Conservation (phyloP, 1,140 invertebrate species). For the Drosophila asahinai region DNA sequence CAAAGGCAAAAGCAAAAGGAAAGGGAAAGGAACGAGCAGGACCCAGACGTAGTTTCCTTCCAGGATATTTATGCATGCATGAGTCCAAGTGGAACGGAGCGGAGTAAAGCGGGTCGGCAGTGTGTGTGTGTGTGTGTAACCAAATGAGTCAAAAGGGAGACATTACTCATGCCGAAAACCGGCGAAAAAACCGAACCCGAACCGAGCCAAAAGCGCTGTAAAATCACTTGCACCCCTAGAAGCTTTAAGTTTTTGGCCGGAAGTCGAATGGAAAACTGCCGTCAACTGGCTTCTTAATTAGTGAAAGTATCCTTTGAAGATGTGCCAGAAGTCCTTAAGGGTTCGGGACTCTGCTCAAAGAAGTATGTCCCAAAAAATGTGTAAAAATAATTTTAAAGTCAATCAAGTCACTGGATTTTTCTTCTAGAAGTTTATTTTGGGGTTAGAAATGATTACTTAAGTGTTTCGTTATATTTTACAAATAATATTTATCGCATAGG, state of each 20-base stretch:
- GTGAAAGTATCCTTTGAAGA: neutral
- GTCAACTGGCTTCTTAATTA: constrained; percentile 69
- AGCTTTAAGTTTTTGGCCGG: constrained; percentile 30
- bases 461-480: no score
- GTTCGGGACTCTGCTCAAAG: no score
- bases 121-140: constrained; percentile 38
- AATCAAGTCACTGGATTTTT: no score
- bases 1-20: neutral
- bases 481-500: no score
- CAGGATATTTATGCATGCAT: constrained; percentile 49
- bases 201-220: constrained; percentile 6
- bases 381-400: no score
- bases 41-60: constrained; percentile 52
- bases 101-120: neutral
- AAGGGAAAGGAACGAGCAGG: neutral
- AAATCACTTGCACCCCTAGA: constrained; percentile 10
- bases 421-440: no score
- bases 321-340: no score
- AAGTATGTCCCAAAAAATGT: no score
- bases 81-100: constrained; percentile 11
- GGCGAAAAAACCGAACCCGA: constrained; percentile 22
- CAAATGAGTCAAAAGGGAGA: constrained; percentile 83
- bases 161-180: constrained; percentile 72
- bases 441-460: no score
- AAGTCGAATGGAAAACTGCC: constrained; percentile 43